Evolutionary conservation across 2,113 vertebrate genomes (phyloP), one percentile per base, ranked within the genome.

Genomic region (Propithecus coquereli): DNA sequence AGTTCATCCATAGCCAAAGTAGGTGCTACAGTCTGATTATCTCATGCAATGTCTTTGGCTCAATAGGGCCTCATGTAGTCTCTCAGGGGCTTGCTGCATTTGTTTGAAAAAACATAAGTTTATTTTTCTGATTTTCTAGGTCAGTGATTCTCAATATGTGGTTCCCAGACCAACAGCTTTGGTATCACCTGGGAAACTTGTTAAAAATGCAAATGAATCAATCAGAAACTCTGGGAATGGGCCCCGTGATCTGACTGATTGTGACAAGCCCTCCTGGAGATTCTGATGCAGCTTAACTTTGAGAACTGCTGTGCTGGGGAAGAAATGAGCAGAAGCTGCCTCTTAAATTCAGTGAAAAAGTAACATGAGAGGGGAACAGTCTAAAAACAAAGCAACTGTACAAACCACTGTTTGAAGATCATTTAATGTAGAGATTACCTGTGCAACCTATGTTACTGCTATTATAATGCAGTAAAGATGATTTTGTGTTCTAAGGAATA

Each of bases 71-170:
- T 61, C 16, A 27, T n/a, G 25, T 32, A 5, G 6, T 37, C 50
- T 68, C 74, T 79, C 63, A 43, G 82, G 27, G 79, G 32, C 43
- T 54, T 27, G 22, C 47, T 80, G 50, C 23, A 87, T 70, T 73
- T 94, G 52, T 79, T 73, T 66, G 80, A 45, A 88, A 90, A 90
- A 32, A 37, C 8, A 6, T 17, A 32, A 68, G 37, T 63, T 63
- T 85, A n/a, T 65, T 77, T 76, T 92, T 88, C 94, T 83, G 77
- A 61, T 80, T 93, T 94, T 83, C 57, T 68, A 50, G 52, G 70
- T 68, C 93, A 95, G 65, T 74, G 50, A 20, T 88, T 95, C 83
- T 85, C 57, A 74, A 37, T 66, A 10, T 66, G 34, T 94, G 22
- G 8, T 43, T 66, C n/a, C 20, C 32, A 65, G 76, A 83, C 68